Conservation (phyloP, 2,888 invertebrate species). For the Orchesellides sinensis region DNA sequence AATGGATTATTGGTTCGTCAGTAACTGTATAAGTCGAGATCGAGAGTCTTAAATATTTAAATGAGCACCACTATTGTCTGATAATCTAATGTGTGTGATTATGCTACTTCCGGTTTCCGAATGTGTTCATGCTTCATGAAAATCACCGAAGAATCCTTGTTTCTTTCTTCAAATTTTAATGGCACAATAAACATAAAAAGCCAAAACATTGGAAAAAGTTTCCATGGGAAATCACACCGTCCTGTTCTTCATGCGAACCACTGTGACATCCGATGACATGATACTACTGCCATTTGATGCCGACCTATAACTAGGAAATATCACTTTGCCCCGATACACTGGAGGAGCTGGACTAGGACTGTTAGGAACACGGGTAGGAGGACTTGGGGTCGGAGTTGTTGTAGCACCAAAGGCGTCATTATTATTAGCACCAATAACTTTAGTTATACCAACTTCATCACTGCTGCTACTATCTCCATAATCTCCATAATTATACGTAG, state of each 20-base stretch:
- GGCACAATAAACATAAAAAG: too few species aligned
- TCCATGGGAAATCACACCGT: conserved; percentile 32
- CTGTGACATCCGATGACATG: not conserved
- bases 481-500: not conserved
- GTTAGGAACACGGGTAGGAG: not conserved
- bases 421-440: not conserved
- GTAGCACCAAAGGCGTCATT: not conserved
- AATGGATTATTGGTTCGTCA: too few species aligned
- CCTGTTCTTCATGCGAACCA: not conserved
- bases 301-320: not conserved
- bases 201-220: conserved; percentile 29
- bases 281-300: not conserved
- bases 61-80: too few species aligned
- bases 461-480: not conserved
- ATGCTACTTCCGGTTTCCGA: too few species aligned
- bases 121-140: too few species aligned
- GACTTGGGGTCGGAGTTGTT: not conserved
- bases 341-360: not conserved
- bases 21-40: too few species aligned
- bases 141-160: too few species aligned
- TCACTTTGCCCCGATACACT: conserved; percentile 4
- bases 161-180: too few species aligned
- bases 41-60: too few species aligned
- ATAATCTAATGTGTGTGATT: too few species aligned
- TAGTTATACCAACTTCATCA: not conserved